phyloP scores from a whole-genome alignment of 2,888 invertebrate genomes.

The Stenodera caucasica region DNA sequence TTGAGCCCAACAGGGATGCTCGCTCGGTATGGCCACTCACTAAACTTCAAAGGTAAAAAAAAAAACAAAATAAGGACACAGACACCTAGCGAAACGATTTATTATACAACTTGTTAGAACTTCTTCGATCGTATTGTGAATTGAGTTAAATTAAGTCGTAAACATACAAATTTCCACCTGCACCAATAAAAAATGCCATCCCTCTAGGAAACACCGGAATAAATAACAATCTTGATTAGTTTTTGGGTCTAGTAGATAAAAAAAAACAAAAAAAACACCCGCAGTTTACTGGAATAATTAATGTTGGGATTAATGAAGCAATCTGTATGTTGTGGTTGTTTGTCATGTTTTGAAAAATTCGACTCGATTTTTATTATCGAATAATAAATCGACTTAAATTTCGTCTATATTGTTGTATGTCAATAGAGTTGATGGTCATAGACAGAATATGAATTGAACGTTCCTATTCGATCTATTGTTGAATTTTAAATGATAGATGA shows the following conservation, averaged over 20 bases:
- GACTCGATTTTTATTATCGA: neutral
- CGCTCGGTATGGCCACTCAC: neutral
- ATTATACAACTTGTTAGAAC: neutral
- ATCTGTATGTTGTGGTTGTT: neutral
- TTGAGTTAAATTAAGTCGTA: neutral
- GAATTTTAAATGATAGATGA: constrained; percentile 39
- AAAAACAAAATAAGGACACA: neutral
- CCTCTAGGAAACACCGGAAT: neutral
- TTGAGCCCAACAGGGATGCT: neutral
- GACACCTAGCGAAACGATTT: neutral
- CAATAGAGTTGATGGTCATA: neutral
- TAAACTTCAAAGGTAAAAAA: neutral
- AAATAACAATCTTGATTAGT: neutral
- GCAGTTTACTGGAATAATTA: neutral
- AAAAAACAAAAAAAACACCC: neutral
- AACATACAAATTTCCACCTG: constrained; percentile 1
- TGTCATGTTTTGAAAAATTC: neutral
- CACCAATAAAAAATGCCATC: neutral
- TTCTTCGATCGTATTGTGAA: neutral
- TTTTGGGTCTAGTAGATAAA: neutral
- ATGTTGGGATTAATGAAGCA: neutral
- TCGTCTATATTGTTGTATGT: neutral
- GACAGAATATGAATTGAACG: neutral
- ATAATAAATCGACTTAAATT: neutral
- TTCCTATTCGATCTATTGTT: constrained; percentile 27